phyloP scores from a whole-genome alignment of 2,888 invertebrate genomes.

The Pocota personata region DNA sequence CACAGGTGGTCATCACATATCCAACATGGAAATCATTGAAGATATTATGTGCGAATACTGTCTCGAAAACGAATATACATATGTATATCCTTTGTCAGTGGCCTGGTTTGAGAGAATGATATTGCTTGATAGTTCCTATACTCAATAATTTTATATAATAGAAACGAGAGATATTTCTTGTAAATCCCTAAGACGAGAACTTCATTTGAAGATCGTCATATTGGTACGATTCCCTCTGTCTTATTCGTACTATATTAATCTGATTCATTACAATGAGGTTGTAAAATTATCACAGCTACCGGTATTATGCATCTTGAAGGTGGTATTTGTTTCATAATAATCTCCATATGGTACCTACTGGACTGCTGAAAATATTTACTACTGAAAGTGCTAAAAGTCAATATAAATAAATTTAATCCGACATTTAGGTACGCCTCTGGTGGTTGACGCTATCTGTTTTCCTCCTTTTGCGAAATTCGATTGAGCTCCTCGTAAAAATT shows the following conservation, averaged over 20 bases:
- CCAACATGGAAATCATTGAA: too few relatives aligned
- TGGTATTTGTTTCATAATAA: not conserved
- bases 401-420: not conserved
- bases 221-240: not conserved
- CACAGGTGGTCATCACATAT: too few relatives aligned
- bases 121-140: too few relatives aligned
- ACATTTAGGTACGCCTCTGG: not conserved
- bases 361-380: not conserved
- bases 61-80: too few relatives aligned
- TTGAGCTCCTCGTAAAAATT: not conserved
- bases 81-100: too few relatives aligned
- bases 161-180: too few relatives aligned
- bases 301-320: not conserved
- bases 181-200: too few relatives aligned
- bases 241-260: not conserved
- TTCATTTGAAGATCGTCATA: too few relatives aligned
- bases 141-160: too few relatives aligned
- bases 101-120: too few relatives aligned
- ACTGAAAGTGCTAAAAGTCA: not conserved
- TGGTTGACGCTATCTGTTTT: not conserved
- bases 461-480: not conserved
- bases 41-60: too few relatives aligned
- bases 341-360: not conserved
- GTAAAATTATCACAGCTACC: not conserved
- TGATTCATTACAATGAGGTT: not conserved